Base-by-base conservation (phyloP, 2,797 vertebrate genomes). In the Enteromius viviparus region DNA sequence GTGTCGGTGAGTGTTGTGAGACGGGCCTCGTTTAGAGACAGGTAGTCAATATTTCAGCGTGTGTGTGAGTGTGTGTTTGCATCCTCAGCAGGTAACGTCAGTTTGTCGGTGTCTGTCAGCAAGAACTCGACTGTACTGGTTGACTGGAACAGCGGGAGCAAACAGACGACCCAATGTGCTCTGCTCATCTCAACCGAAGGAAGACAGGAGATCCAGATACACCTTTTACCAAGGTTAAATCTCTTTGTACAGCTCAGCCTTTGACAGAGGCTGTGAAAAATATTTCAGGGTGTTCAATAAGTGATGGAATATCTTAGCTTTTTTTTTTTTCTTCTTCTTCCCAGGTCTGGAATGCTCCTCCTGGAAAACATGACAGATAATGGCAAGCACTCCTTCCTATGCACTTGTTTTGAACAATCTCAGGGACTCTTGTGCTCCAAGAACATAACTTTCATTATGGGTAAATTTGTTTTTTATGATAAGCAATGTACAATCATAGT, bases 21-120 rank as follows among this genome's bases (percentile, higher is more conserved):
- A 49, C 2, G 0, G 62, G 42, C 6, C 62, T 78, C 19, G 2
- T n/a, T n/a, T 72, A 70, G 40, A 45, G 51, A 71, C 75, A 23
- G 68, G 3, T 62, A 17, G 26, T 77, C 58, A 14, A 77, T 77
- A 77, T 64, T 21, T 81, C 40, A 32, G 53, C 1, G 6, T 8
- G 26, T 47, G 74, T 60, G 77, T 55, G 64, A 14, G 21, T 69
- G 77, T 71, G 51, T 47, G 51, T 40, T 14, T 75, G 72, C 1
- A 51, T 76, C 74, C 53, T 81, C 26, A 74, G 69, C 79, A 72
- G 69, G 69, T 81, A 64, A 23, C 42, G 42, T 81, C 40, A 81
- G 79, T 81, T 64, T 81, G 55, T 81, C 69, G 4, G 42, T 81
- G 55, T 81, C 79, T 62, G 79, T 81, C 79, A 64, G 68, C 26